phyloP scores from a whole-genome alignment of 2,888 invertebrate genomes.

The Leptogaster cylindrica region DNA sequence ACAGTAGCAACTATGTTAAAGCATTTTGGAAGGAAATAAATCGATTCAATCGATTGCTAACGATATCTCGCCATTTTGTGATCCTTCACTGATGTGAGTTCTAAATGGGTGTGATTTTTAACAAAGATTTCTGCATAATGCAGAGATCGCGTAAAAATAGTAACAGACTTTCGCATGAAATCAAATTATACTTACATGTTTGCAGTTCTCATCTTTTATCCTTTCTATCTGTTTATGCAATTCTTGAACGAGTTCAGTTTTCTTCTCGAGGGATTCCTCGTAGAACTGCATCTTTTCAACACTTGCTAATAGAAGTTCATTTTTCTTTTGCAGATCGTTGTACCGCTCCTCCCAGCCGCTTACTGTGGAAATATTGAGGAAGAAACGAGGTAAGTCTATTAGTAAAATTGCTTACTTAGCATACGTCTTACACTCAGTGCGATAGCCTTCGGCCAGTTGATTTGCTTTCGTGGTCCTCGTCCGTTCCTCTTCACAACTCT shows the following conservation, averaged over 20 bases:
- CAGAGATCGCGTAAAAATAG: no score
- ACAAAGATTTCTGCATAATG: no score
- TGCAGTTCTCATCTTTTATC: slow-evolving; percentile 37
- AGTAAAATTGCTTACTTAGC: background rate
- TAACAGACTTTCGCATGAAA: no score
- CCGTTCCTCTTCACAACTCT: slow-evolving; percentile 41
- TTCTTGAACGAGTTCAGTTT: slow-evolving; percentile 39
- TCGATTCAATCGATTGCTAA: no score
- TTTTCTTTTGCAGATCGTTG: slow-evolving; percentile 41
- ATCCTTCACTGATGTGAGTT: no score
- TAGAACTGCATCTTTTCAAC: slow-evolving; percentile 45
- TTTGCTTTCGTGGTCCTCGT: slow-evolving; percentile 27
- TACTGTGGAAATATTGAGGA: slow-evolving; percentile 15
- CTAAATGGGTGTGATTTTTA: no score
- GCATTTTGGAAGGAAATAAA: background rate
- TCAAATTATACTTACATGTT: slow-evolving; percentile 43
- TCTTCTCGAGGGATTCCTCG: slow-evolving; percentile 44
- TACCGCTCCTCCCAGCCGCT: slow-evolving; percentile 35
- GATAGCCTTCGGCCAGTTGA: slow-evolving; percentile 35
- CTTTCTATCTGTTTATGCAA: slow-evolving; percentile 42
- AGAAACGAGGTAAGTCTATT: background rate
- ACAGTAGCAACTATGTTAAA: no score
- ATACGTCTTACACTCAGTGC: slow-evolving; percentile 41
- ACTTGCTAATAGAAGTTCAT: slow-evolving; percentile 39
- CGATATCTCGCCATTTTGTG: no score